phyloP scores from a whole-genome alignment of 2,888 invertebrate genomes.

The Caenorhabditis zanzibari region DNA sequence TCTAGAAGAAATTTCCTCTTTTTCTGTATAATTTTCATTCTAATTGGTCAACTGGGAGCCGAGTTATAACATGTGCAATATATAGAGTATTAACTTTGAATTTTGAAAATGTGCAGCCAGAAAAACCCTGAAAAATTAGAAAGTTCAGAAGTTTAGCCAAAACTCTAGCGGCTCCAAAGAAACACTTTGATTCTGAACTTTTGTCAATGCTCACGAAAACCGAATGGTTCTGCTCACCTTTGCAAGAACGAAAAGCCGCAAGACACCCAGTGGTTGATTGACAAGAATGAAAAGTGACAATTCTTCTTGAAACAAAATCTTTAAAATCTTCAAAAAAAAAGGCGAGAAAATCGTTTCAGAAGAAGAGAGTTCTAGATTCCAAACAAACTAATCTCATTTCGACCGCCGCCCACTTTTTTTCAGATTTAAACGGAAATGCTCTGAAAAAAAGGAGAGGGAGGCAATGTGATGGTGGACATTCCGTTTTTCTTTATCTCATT shows the following conservation, averaged over 20 bases:
- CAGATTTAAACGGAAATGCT: conserved; percentile 11
- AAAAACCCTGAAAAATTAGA: too few relatives aligned
- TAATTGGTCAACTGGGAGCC: too few relatives aligned
- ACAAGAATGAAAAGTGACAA: conserved; percentile 32
- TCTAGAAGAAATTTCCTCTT: too few relatives aligned
- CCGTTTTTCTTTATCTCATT: conserved; percentile 8
- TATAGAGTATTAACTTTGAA: too few relatives aligned
- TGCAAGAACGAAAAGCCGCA: neutral
- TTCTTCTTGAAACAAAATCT: neutral
- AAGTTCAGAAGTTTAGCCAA: too few relatives aligned
- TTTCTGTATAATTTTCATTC: too few relatives aligned
- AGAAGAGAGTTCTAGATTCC: too few relatives aligned
- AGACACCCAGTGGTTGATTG: neutral
- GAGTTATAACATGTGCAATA: too few relatives aligned
- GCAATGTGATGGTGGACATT: conserved; percentile 16
- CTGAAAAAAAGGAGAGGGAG: conserved; percentile 19
- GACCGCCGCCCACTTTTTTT: neutral
- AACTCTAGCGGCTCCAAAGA: neutral
- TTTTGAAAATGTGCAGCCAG: too few relatives aligned
- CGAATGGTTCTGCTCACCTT: neutral
- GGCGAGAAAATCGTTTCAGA: conserved; percentile 4
- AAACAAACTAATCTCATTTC: conserved; percentile 15
- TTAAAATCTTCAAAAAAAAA: neutral
- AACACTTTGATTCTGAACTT: neutral
- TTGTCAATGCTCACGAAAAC: neutral